These are phyloP conservation scores for Cnemophilus loriae DNA, from an alignment of 2,113 vertebrate species.

Conservation along the genomic window DNA sequence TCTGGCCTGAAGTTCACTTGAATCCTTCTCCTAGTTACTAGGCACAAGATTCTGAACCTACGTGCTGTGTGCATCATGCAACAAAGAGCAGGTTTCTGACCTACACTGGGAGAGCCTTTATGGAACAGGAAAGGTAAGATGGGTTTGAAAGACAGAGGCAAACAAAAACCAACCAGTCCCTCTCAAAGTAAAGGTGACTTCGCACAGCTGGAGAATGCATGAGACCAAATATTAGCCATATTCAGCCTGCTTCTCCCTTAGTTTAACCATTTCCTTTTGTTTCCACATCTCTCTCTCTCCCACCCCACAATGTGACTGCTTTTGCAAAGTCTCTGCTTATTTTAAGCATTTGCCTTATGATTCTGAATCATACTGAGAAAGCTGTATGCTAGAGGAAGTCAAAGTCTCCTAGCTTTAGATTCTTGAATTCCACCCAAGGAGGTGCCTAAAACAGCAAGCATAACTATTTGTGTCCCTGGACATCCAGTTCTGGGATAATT, in stretches of 20 bases:
- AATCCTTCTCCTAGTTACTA: background rate
- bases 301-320: background rate
- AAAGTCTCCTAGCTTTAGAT: background rate
- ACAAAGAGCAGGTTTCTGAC: background rate
- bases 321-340: background rate
- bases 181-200: background rate
- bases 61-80: background rate
- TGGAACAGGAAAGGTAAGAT: background rate
- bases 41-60: background rate
- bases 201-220: background rate
- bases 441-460: background rate
- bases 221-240: background rate
- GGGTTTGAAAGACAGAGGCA: background rate
- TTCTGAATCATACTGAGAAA: background rate
- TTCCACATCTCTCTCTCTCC: background rate
- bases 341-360: conserved; percentile 20
- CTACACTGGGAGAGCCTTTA: background rate
- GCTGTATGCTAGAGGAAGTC: background rate
- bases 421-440: background rate
- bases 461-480: background rate
- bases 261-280: background rate
- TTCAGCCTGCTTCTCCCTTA: background rate
- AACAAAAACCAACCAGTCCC: background rate
- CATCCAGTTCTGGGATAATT: background rate
- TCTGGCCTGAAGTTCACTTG: background rate